These are phyloP conservation scores for Tachyglossus aculeatus DNA, from an alignment of 2,797 vertebrate species.

Conservation along the genomic window DNA sequence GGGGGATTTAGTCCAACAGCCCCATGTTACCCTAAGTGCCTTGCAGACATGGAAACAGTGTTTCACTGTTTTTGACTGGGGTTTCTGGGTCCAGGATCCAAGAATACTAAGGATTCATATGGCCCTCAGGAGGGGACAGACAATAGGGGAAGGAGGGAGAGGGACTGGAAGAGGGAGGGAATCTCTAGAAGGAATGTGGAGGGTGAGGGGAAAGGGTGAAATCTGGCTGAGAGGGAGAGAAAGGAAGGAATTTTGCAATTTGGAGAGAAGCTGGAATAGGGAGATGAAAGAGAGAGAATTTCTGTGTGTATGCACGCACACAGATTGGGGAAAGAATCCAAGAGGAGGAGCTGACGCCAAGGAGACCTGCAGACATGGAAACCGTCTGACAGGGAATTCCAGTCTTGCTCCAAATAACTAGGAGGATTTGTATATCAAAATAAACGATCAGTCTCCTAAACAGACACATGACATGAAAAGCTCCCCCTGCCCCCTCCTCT, in stretches of 20 bases:
- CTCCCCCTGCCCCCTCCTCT: background rate
- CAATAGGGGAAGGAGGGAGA: background rate
- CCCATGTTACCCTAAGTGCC: background rate
- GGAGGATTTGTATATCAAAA: background rate
- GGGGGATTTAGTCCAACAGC: background rate
- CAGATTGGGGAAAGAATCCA: background rate
- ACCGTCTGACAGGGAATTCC: background rate
- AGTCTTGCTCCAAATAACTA: background rate
- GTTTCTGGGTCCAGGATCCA: slow-evolving; percentile 6
- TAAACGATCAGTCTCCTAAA: background rate
- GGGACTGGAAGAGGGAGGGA: background rate
- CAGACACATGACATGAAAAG: background rate
- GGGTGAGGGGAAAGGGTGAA: background rate
- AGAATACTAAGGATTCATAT: slow-evolving; percentile 8
- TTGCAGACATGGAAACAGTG: background rate
- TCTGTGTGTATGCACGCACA: background rate
- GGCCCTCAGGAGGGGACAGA: background rate
- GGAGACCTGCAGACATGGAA: background rate
- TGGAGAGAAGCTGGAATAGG: background rate
- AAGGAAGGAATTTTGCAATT: background rate
- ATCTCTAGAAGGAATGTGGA: background rate
- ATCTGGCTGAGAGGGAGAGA: background rate
- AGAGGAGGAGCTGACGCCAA: background rate
- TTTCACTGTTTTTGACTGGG: background rate
- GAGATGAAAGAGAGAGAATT: background rate